phyloP scores from a whole-genome alignment of 2,888 invertebrate species.

The Philaethria dido region DNA sequence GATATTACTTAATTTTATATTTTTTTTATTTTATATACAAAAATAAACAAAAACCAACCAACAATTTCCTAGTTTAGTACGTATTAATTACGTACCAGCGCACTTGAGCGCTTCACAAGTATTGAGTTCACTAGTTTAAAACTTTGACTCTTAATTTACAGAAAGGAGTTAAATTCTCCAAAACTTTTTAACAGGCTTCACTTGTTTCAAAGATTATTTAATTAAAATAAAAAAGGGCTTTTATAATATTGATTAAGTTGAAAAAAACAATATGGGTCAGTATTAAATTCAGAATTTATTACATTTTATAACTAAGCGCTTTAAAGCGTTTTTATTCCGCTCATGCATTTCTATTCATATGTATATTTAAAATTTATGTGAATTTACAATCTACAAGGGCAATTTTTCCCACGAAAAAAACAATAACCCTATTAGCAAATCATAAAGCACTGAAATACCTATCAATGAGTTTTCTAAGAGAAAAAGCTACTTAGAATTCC shows the following conservation, averaged over 20 bases:
- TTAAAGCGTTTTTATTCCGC: too few relatives aligned
- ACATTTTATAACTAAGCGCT: too few relatives aligned
- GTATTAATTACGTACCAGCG: conserved; percentile 5
- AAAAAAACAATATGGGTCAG: neutral
- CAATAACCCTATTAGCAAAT: too few relatives aligned
- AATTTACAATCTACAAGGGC: too few relatives aligned
- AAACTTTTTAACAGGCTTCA: conserved; percentile 12
- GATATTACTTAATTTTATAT: too few relatives aligned
- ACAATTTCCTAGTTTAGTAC: neutral
- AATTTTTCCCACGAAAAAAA: too few relatives aligned
- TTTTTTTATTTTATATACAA: too few relatives aligned
- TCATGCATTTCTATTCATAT: too few relatives aligned
- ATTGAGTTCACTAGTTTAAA: conserved; percentile 17
- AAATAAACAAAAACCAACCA: neutral
- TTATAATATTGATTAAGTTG: neutral
- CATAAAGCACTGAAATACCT: too few relatives aligned
- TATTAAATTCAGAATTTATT: neutral
- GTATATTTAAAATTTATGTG: too few relatives aligned
- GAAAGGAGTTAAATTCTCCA: conserved; percentile 4
- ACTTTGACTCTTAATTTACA: conserved; percentile 12
- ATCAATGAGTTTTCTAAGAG: too few relatives aligned
- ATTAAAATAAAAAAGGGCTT: conserved; percentile 1
- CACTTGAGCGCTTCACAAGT: conserved; percentile 19
- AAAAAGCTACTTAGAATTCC: too few relatives aligned
- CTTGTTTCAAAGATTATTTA: conserved; percentile 18